Evolutionary conservation across 64 coral and sea anemone species (phyloP), one percentile per base, ranked within the genome.

Genomic region (Dendronephthya gigantea): DNA sequence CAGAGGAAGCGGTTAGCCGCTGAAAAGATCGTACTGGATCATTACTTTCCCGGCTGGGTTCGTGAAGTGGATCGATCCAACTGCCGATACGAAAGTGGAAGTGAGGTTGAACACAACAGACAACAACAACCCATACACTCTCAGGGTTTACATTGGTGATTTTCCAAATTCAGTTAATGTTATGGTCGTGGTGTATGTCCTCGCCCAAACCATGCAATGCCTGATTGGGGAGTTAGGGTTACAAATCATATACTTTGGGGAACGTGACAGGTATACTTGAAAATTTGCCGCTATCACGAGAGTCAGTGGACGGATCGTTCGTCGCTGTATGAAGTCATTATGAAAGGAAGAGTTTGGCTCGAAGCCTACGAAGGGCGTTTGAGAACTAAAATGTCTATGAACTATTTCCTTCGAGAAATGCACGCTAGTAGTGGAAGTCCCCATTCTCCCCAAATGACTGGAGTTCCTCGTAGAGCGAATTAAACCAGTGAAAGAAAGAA

Each of bases 51-150:
- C 1, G 38, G 83, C 27, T 39, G 86, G n/a, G n/a, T n/a, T n/a
- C 14, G 90, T 91, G 31, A 84, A 84, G 12, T 91, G 86, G 90
- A n/a, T n/a, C n/a, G n/a, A n/a, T n/a, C n/a, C n/a, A n/a, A n/a
- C n/a, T n/a, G n/a, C n/a, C n/a, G n/a, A 88, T 91, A 91, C 90
- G 15, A 91, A 84, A 66, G 85, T 92, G 1, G 86, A n/a, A n/a
- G 86, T 82, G 19, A 34, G 15, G 39, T 39, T 92, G 83, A 82
- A 86, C 47, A 88, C 66, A 55, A 41, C n/a, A n/a, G n/a, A 43
- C 47, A 88, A 88, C 86, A 68, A 85, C 68, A 92, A 62, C 39
- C 47, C 40, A 37, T 88, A 92, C 82, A 81, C 36, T 0, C 66
- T 70, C 0, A 70, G 30, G 66, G 66, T 22, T 9, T 22, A 70